Percentiles rank a stretch among this genome's conserved stretches.
Evolutionary conservation across 2,888 invertebrate species (phyloP).

Genomic region (Ennomos fuscantarius): DNA sequence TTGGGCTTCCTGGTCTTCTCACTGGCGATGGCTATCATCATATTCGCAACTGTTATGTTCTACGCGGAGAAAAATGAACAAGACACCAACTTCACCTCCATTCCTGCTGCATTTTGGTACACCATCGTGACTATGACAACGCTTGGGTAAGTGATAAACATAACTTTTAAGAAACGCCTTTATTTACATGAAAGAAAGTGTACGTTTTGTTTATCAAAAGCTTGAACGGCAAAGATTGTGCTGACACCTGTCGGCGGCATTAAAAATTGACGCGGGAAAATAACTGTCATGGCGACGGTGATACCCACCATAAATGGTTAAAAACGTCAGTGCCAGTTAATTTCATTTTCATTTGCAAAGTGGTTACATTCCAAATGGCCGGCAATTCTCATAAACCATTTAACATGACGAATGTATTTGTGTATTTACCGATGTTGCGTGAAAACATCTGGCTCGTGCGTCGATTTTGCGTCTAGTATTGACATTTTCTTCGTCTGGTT

Average conservation of each 20-base stretch:
- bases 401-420: slow-evolving; percentile 31
- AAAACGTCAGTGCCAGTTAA: slow-evolving; percentile 62
- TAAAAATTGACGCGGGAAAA: slow-evolving; percentile 74
- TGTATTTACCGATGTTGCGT: slow-evolving; percentile 19
- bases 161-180: too few species aligned
- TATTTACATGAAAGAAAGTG: too few species aligned
- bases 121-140: slow-evolving; percentile 99
- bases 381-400: slow-evolving; percentile 43
- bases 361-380: slow-evolving; percentile 36
- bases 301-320: slow-evolving; percentile 63
- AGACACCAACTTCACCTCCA: slow-evolving; percentile 98
- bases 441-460: slow-evolving; percentile 23
- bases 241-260: slow-evolving; percentile 77
- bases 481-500: slow-evolving; percentile 26
- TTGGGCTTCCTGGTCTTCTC: slow-evolving; percentile 99
- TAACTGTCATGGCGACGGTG: slow-evolving; percentile 70
- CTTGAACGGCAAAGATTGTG: slow-evolving; percentile 17
- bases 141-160: slow-evolving; percentile 92
- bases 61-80: slow-evolving; percentile 99
- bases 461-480: slow-evolving; percentile 23
- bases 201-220: slow-evolving; percentile 18
- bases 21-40: slow-evolving; percentile 99
- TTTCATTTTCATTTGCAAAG: slow-evolving; percentile 49
- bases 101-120: slow-evolving; percentile 99
- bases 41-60: slow-evolving; percentile 99